Conservation (phyloP, 2,888 invertebrate species). For the Nephrotoma flavescens region DNA sequence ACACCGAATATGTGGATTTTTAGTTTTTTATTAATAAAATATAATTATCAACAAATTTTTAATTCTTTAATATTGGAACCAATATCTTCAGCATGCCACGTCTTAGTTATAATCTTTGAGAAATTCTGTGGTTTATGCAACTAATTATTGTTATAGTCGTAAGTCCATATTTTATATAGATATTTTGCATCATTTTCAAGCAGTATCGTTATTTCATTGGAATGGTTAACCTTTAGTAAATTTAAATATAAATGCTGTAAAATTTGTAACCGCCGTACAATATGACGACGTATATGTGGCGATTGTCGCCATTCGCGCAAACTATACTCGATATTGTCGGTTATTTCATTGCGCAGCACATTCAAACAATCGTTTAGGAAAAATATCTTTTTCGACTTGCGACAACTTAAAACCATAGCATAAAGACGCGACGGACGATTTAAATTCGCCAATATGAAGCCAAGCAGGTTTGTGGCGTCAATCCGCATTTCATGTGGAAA, state of each 20-base stretch:
- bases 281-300: conserved; percentile 7
- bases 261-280: conserved; percentile 9
- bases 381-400: conserved; percentile 22
- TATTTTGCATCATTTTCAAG: conserved; percentile 1
- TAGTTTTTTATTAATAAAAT: neutral
- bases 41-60: neutral
- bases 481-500: conserved; percentile 41
- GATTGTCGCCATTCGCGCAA: conserved; percentile 10
- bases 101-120: neutral
- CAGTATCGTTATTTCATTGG: neutral
- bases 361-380: conserved; percentile 8
- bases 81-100: neutral
- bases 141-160: neutral
- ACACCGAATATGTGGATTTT: neutral
- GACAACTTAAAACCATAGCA: conserved; percentile 40
- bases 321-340: conserved; percentile 7
- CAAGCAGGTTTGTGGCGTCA: conserved; percentile 35
- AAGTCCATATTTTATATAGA: neutral
- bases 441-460: conserved; percentile 58
- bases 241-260: conserved; percentile 9
- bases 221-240: conserved; percentile 4
- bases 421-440: conserved; percentile 36
- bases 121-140: neutral
- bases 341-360: conserved; percentile 9
- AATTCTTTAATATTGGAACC: neutral